Evolutionary conservation across 2,113 vertebrate species (phyloP).

Genomic region (Mus pahari): DNA sequence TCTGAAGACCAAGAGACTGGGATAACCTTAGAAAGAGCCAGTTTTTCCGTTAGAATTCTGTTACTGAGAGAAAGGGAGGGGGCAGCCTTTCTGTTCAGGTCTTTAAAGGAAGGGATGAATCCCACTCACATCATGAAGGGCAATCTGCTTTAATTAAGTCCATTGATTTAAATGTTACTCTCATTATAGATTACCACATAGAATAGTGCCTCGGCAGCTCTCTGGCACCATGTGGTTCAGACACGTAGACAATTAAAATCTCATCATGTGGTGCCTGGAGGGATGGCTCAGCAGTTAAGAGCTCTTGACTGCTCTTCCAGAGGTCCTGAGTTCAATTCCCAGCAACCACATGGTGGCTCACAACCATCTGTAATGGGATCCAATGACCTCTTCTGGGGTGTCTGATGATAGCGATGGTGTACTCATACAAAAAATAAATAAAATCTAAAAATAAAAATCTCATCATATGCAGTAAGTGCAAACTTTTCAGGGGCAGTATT

Average conservation of each 20-base stretch:
- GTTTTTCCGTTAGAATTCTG: slow-evolving; percentile 61
- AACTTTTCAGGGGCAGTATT: slow-evolving; percentile 2
- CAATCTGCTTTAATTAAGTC: not conserved
- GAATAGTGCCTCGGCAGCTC: not conserved
- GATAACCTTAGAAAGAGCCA: not conserved
- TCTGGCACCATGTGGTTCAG: not conserved
- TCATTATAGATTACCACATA: not conserved
- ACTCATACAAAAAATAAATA: too few relatives aligned
- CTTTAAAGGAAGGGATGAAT: not conserved
- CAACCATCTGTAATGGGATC: too few relatives aligned
- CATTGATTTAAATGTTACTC: not conserved
- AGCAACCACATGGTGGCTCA: too few relatives aligned
- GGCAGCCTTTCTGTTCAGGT: not conserved
- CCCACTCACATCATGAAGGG: not conserved
- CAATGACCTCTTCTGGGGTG: too few relatives aligned
- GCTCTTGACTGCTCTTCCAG: too few relatives aligned
- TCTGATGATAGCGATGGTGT: too few relatives aligned
- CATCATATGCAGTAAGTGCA: not conserved
- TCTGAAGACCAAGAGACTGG: slow-evolving; percentile 15
- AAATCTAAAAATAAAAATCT: not conserved
- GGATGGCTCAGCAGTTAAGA: too few relatives aligned
- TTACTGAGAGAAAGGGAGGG: not conserved
- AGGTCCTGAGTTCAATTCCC: too few relatives aligned
- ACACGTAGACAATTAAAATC: slow-evolving; percentile 6
- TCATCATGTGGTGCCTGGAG: not conserved